phyloP scores from a whole-genome alignment of 1,140 invertebrate genomes.

The Cepaea nemoralis region DNA sequence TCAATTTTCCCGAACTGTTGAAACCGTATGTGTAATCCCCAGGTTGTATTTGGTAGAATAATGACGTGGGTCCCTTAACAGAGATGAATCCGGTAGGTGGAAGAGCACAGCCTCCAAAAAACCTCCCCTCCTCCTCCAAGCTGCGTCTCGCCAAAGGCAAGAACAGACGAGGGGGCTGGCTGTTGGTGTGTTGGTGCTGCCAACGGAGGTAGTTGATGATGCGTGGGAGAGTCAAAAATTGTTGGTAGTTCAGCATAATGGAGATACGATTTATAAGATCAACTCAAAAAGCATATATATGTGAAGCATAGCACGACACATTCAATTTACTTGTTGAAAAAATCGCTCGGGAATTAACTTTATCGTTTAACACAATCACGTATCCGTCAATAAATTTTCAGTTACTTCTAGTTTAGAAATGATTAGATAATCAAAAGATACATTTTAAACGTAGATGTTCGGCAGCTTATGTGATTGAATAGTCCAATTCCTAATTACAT shows the following conservation, averaged over 20 bases:
- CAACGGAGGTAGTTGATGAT: background rate
- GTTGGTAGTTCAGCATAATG: background rate
- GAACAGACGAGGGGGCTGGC: background rate
- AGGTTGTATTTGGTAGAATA: background rate
- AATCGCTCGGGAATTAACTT: too few relatives aligned
- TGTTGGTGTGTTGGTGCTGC: background rate
- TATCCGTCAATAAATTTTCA: too few relatives aligned
- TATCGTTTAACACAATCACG: too few relatives aligned
- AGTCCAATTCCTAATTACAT: too few relatives aligned
- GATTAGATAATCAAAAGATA: background rate
- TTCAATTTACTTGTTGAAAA: too few relatives aligned
- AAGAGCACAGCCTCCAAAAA: background rate
- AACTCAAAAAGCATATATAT: too few relatives aligned
- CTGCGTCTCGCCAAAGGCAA: background rate
- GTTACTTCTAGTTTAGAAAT: too few relatives aligned
- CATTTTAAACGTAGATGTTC: background rate
- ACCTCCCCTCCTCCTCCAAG: too few relatives aligned
- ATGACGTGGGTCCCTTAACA: conserved; percentile 1
- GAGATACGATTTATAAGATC: background rate
- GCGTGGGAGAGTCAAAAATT: background rate
- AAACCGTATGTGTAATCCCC: conserved; percentile 4
- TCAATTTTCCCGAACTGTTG: background rate
- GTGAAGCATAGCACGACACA: too few relatives aligned
- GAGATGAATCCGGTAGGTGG: background rate
- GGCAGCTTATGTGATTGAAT: too few relatives aligned